Evolutionary conservation across 2,888 invertebrate species (phyloP).

Genomic region (Lepidocyrtinus sp.): DNA sequence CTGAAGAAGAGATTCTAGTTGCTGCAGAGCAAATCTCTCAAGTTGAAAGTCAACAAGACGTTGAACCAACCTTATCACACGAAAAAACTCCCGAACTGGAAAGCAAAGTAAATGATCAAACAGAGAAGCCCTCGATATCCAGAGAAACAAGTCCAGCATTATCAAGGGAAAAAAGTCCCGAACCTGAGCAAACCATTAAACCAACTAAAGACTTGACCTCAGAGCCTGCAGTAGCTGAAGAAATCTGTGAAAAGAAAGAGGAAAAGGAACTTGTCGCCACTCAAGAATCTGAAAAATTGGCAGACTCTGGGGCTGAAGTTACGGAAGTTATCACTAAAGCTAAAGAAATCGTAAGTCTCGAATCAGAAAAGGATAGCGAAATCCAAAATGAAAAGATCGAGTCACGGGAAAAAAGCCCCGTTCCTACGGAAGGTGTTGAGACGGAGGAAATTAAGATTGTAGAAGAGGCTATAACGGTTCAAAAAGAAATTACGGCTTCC

Average conservation of each 20-base stretch:
- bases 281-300: not conserved
- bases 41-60: not conserved
- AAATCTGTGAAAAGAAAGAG: conserved; percentile 2
- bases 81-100: not conserved
- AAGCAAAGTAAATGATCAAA: too few species aligned
- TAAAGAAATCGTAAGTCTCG: conserved; percentile 4
- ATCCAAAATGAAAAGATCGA: not conserved
- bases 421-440: conserved; percentile 29
- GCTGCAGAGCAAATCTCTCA: not conserved
- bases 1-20: not conserved
- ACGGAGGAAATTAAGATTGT: not conserved
- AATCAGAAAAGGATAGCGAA: not conserved
- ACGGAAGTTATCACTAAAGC: too few species aligned
- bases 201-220: not conserved
- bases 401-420: conserved; percentile 34
- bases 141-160: not conserved
- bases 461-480: not conserved
- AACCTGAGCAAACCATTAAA: not conserved
- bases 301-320: not conserved
- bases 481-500: not conserved
- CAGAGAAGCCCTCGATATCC: too few species aligned
- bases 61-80: not conserved
- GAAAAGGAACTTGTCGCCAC: not conserved
- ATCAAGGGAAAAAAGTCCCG: not conserved
- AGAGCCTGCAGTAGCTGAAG: conserved; percentile 25